Conservation (phyloP, 2,888 invertebrate species). For the Glyphotaelius pellucidus region DNA sequence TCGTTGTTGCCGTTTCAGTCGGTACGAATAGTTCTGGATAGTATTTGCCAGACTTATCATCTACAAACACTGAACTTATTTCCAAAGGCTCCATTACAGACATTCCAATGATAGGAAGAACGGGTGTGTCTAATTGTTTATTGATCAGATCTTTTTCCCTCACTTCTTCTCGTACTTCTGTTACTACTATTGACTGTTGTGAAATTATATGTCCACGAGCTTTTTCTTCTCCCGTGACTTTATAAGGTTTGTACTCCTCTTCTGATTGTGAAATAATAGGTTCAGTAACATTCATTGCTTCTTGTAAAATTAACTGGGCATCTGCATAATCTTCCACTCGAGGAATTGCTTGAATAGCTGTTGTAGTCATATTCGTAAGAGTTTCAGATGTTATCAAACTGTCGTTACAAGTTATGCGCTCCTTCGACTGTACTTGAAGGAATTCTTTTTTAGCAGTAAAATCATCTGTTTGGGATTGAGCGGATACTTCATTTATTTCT, state of each 20-base stretch:
- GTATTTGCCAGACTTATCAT: conserved; percentile 86
- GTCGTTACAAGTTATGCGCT: conserved; percentile 73
- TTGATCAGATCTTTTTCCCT: conserved; percentile 78
- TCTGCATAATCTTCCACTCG: conserved; percentile 76
- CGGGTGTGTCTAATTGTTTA: conserved; percentile 73
- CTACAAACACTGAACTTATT: conserved; percentile 82
- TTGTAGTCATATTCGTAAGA: conserved; percentile 69
- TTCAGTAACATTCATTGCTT: conserved; percentile 83
- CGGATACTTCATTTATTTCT: conserved; percentile 72
- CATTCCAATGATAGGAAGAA: conserved; percentile 80
- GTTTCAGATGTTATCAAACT: conserved; percentile 75
- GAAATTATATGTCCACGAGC: conserved; percentile 76
- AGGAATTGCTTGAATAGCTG: conserved; percentile 71
- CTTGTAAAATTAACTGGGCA: conserved; percentile 78
- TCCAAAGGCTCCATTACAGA: conserved; percentile 81
- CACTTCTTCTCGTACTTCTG: conserved; percentile 81
- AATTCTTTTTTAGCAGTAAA: conserved; percentile 60
- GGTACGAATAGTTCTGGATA: conserved; percentile 88
- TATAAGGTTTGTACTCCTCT: conserved; percentile 74
- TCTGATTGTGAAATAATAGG: conserved; percentile 80
- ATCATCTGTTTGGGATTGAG: conserved; percentile 69
- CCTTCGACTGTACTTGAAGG: conserved; percentile 73
- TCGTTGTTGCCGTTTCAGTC: conserved; percentile 84
- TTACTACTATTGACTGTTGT: conserved; percentile 81
- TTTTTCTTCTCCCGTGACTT: conserved; percentile 76